Base-by-base conservation (phyloP, 2,113 vertebrate genomes). In the Fregetta grallaria region DNA sequence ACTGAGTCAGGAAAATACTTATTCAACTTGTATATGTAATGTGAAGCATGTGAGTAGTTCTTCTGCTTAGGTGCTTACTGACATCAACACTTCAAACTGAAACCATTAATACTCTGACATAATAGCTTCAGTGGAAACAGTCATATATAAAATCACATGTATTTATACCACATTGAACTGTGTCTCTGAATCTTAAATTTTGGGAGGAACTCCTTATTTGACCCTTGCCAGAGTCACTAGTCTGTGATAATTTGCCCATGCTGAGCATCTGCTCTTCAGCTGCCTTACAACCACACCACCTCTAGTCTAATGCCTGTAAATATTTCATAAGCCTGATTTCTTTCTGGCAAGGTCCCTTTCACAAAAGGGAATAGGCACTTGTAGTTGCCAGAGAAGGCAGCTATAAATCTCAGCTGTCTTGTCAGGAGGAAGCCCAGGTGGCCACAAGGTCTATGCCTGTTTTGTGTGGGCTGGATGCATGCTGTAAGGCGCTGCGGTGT, bases 391-490 rank as follows among this genome's bases (percentile, higher is more conserved):
- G 23, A 50, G 78, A 65, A 25, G 32, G 6, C 0, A 3, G 17
- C 50, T 90, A 4, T 70, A 88, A 81, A 62, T 52, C 71, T 79
- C 53, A 53, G 77, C 38, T 87, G 61, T 19, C n/a, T 66, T 58
- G 45, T 58, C 11, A 58, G 53, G 40, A 62, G 42, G 63, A 66
- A 70, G 6, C 20, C 47, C 4, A 16, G 49, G 34, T 59, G 38
- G 21, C 34, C 49, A 25, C 55, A 66, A 15, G 0, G 1, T 49
- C 88, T 67, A 0, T 30, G 52, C 23, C 47, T 40, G 13, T 40
- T 71, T 44, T 1, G 0, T 6, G 56, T 6, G 26, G 44, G 32
- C 61, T 85, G 66, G 34, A 16, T 21, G 21, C 1, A 1, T 11
- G 12, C 34, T 53, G 10, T 18, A 27, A 78, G 26, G 32, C 7